Conservation (phyloP, 2,113 vertebrate species). For the Anolis carolinensis region DNA sequence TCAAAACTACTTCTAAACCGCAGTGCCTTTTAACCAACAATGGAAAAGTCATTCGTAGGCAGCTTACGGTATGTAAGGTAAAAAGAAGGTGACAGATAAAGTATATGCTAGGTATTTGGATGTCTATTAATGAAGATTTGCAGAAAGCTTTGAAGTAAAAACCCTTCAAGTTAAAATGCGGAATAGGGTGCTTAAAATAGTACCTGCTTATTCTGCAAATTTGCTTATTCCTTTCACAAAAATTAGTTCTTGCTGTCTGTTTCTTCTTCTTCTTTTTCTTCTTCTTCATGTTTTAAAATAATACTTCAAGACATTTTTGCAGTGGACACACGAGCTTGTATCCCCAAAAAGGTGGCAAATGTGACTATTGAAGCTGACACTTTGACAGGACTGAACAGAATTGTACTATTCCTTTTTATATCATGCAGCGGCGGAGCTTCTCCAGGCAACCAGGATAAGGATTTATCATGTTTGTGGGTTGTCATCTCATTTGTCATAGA, state of each 20-base stretch:
- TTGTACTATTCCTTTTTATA: background rate
- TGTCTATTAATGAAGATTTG: slow-evolving; percentile 58
- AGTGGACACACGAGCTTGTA: background rate
- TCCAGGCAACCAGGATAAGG: too few relatives aligned
- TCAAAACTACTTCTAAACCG: slow-evolving; percentile 42
- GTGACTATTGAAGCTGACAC: background rate
- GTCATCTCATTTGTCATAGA: too few relatives aligned
- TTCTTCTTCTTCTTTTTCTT: slow-evolving; percentile 18
- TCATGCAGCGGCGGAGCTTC: too few relatives aligned
- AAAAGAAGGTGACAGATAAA: slow-evolving; percentile 56
- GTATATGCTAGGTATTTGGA: slow-evolving; percentile 54
- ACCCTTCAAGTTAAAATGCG: slow-evolving; percentile 55
- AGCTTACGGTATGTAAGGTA: slow-evolving; percentile 41
- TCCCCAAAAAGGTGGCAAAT: background rate
- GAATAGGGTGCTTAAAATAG: slow-evolving; percentile 35
- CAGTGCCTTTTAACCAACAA: slow-evolving; percentile 50
- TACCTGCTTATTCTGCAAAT: slow-evolving; percentile 30
- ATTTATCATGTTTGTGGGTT: too few relatives aligned
- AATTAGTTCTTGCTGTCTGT: slow-evolving; percentile 33
- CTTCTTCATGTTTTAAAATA: too few relatives aligned
- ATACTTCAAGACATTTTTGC: slow-evolving; percentile 24
- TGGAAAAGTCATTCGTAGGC: slow-evolving; percentile 43
- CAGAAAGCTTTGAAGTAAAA: slow-evolving; percentile 61
- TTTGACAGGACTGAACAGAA: background rate
- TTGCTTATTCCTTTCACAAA: slow-evolving; percentile 48